Conservation (phyloP, 2,888 invertebrate species). For the Oscheius sp. region DNA sequence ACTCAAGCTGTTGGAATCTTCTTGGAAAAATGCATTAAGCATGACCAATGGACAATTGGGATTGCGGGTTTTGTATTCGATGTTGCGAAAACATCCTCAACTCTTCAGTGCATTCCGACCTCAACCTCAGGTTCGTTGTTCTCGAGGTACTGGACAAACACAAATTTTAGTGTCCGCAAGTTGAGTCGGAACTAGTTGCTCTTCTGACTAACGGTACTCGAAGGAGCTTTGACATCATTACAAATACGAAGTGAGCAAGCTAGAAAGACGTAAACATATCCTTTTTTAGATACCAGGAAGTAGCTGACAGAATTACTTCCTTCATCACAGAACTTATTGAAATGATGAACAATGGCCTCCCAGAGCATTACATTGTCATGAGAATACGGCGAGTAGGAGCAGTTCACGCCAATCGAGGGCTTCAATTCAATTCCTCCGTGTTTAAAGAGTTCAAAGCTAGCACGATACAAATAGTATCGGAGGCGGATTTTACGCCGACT, state of each 20-base stretch:
- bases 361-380: slow-evolving; percentile 57
- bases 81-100: slow-evolving; percentile 60
- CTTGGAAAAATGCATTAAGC: slow-evolving; percentile 56
- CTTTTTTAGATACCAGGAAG: slow-evolving; percentile 46
- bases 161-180: slow-evolving; percentile 7
- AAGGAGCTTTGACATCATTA: slow-evolving; percentile 48
- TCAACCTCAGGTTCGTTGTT: slow-evolving; percentile 7
- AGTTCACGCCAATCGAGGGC: slow-evolving; percentile 60
- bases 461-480: slow-evolving; percentile 41
- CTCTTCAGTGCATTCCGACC: slow-evolving; percentile 48
- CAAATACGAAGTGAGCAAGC: slow-evolving; percentile 41
- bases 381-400: slow-evolving; percentile 59
- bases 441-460: slow-evolving; percentile 65
- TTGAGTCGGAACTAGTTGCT: slow-evolving; percentile 43
- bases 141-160: background rate
- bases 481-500: slow-evolving; percentile 39
- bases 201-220: slow-evolving; percentile 42
- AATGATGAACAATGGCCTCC: slow-evolving; percentile 49
- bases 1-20: slow-evolving; percentile 44
- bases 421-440: slow-evolving; percentile 55
- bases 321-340: slow-evolving; percentile 60
- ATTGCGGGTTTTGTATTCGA: slow-evolving; percentile 59
- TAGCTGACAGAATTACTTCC: slow-evolving; percentile 57
- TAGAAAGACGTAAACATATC: background rate
- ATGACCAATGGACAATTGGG: slow-evolving; percentile 63